Evolutionary conservation across 2,888 invertebrate genomes (phyloP).

Genomic region (Papilio demoleus): DNA sequence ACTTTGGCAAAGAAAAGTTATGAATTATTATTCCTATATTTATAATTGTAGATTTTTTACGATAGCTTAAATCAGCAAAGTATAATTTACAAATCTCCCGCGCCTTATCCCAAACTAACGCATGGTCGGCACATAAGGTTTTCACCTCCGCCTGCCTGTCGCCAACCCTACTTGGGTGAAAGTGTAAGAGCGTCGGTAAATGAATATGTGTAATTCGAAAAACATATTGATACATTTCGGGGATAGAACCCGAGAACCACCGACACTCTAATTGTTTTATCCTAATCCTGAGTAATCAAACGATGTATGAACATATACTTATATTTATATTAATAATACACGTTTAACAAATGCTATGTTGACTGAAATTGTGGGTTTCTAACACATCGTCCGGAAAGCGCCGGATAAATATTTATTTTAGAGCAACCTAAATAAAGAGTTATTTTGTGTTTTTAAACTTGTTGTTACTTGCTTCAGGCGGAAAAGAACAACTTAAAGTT

Average conservation of each 20-base stretch:
- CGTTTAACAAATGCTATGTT: not conserved
- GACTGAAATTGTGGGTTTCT: not conserved
- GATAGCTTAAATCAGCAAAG: no score
- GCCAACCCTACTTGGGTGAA: no score
- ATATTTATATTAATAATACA: not conserved
- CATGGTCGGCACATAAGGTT: no score
- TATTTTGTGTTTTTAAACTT: slow-evolving; percentile 23
- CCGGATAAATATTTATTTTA: slow-evolving; percentile 31
- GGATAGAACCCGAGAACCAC: no score
- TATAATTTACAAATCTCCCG: no score
- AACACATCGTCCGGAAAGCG: slow-evolving; percentile 16
- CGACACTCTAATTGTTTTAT: not conserved
- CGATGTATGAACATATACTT: not conserved
- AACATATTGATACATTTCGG: no score
- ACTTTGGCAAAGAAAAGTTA: not conserved
- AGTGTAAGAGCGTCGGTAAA: no score
- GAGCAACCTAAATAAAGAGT: slow-evolving; percentile 27
- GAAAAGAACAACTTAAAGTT: not conserved
- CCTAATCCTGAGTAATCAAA: not conserved
- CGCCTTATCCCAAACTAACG: no score
- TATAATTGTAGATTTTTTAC: no score
- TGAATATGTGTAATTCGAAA: no score
- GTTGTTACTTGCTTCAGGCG: not conserved
- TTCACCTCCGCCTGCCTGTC: no score
- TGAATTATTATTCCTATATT: not conserved